Evolutionary conservation across 1,140 invertebrate species (phyloP), one percentile per base, ranked within the genome.

Genomic region (Apis laboriosa): DNA sequence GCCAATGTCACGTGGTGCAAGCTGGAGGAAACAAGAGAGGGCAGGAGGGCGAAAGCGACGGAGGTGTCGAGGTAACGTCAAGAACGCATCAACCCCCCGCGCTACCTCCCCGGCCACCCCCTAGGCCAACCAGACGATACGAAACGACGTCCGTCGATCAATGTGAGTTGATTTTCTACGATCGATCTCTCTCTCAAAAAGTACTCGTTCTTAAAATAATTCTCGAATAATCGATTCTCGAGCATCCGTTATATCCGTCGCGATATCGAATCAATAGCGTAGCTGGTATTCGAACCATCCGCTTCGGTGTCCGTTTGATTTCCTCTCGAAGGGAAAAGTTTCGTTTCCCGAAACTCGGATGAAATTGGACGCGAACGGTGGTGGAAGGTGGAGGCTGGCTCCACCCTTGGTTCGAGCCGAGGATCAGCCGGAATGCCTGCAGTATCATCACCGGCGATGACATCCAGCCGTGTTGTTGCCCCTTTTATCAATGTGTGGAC

Each of bases 81-180:
- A 92, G 92, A 91, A 92, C 90, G 73, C 93, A 92, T 91, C 92
- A 94, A 85, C 93, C 93, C 56, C 93, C 93, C 9, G 93, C 93
- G 9, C 77, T 94, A 70, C 93, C 93, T 28, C 93, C 93, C 3
- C 90, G 93, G 78, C 93, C 93, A 64, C 93, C 93, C 5, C 93
- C 93, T 13, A 91, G 93, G 74, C 91, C 93, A 43, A 91, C 91
- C 51, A 92, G 92, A 89, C 89, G 88, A 72, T 94, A 93, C 80
- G 93, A 94, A 64, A 88, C 90, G 60, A 84, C 89, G 34, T 82
- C 91, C 17, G 82, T 89, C 66, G 89, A 91, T 90, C 90, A 91
- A 64, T 91, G 93, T 93, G 86, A 94, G 92, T 90, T 34, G 34
- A 53, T 76, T 71, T n/a, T 0, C 55, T 8, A 60, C 7, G 21